A percentile compares a stretch with the other conserved stretches of the same genome.
phyloP scores from a whole-genome alignment of 2,888 invertebrate genomes.

The Chydorus sphaericus region DNA sequence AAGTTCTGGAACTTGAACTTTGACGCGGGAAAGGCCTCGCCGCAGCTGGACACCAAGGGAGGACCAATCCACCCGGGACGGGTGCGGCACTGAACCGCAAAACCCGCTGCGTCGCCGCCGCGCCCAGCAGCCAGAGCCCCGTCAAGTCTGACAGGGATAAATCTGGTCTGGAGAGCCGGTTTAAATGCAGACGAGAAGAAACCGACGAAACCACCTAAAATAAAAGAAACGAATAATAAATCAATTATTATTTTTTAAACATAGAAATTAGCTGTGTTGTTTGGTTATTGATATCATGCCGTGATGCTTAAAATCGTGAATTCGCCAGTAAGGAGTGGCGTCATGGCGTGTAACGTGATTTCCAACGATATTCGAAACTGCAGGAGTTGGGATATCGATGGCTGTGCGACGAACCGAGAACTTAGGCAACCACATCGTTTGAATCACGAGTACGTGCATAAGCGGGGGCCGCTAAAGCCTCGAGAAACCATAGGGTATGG shows the following conservation, averaged over 20 bases:
- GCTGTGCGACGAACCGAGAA: too few species aligned
- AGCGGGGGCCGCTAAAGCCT: too few species aligned
- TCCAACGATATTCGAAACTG: too few species aligned
- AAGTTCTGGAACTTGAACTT: constrained; percentile 8
- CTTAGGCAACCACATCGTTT: too few species aligned
- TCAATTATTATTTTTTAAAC: background rate
- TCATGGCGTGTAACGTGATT: too few species aligned
- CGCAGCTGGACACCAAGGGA: constrained; percentile 5
- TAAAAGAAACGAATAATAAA: background rate
- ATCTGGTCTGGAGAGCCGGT: constrained; percentile 11
- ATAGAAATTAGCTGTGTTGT: too few species aligned
- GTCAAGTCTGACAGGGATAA: constrained; percentile 7
- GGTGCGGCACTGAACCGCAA: constrained; percentile 7
- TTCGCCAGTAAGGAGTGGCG: too few species aligned
- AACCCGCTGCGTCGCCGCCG: background rate
- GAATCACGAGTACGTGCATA: too few species aligned
- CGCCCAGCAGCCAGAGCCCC: constrained; percentile 5
- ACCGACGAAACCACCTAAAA: constrained; percentile 12
- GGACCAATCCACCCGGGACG: constrained; percentile 6
- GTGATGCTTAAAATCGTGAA: too few species aligned
- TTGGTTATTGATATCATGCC: too few species aligned
- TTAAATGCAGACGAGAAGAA: constrained; percentile 13
- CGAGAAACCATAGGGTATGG: too few species aligned
- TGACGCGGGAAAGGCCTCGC: constrained; percentile 8
- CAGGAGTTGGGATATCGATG: too few species aligned